Base-by-base conservation (phyloP, 2,888 invertebrate species). In the Synanthedon myopaeformis region DNA sequence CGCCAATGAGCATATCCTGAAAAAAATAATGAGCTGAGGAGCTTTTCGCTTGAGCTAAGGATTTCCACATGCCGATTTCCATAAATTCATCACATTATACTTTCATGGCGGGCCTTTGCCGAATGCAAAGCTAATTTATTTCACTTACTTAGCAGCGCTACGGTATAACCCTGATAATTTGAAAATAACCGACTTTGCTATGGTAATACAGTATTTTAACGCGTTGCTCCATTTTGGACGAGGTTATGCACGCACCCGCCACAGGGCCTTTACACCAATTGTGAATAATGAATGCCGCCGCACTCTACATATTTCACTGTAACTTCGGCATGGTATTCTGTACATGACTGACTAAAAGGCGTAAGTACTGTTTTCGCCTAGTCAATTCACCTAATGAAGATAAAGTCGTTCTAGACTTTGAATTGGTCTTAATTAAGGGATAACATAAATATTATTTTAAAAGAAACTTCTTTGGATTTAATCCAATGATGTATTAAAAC, bases 111-210 rank as follows among this genome's bases (percentile, higher is more conserved):
- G 13, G 45, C 45, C 45, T 45, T 49, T 49, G 10, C 49, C 49
- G 23, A 49, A 49, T 17, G 17, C 49, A 49, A 49, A 49, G 49
- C 49, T 49, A 49, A 49, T 49, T 49, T 49, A 49, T 49, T 49
- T 49, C 49, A 49, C 49, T 49, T 23, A 49, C 17, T 23, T 49
- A 59, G 64, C 65, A 59, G 64, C 63, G 64, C 65, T 59, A 63
- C 65, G 64, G 65, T 65, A 67, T 67, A 62, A 64, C 62, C 61
- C 60, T 63, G 62, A 65, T 68, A 63, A 67, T 64, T 65, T 52
- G 62, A 62, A 62, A 58, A 62, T 59, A 61, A 61, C 59, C 59
- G 58, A 58, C 59, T 62, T 56, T 58, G 59, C 56, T 49, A 58
- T 54, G 57, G 57, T 59, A 65, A 62, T 66, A 59, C 59, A 60